Evolutionary conservation across 2,113 vertebrate genomes (phyloP).

Genomic region (Bucco capensis): DNA sequence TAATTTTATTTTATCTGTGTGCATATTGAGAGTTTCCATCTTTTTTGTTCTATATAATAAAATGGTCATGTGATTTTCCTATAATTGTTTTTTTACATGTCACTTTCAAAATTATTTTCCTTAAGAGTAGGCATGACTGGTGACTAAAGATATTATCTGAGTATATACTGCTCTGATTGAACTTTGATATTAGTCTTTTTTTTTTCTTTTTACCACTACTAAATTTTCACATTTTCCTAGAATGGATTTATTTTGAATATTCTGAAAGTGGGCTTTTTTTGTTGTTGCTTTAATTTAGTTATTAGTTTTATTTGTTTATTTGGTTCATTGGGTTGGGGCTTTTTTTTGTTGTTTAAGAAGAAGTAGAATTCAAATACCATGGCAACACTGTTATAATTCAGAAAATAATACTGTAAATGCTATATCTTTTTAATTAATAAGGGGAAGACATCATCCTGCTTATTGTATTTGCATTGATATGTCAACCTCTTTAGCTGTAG

Average conservation of each 20-base stretch:
- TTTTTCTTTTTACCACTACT: no score
- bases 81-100: neutral
- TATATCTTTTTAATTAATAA: neutral
- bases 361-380: neutral
- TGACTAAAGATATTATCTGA: neutral
- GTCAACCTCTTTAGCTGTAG: neutral
- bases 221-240: neutral
- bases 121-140: neutral
- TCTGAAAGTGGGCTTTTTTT: no score
- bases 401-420: neutral
- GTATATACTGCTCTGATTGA: neutral
- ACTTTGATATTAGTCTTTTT: neutral
- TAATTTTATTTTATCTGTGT: neutral
- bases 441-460: neutral
- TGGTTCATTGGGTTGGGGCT: no score
- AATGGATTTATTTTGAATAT: neutral
- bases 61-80: neutral
- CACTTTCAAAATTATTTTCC: neutral
- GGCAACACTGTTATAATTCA: neutral
- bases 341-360: no score
- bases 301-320: no score
- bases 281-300: no score
- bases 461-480: neutral
- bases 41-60: neutral
- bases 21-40: fast-evolving